Base-by-base conservation (phyloP, 2,797 vertebrate species). In the Crocodylus rhombifer region DNA sequence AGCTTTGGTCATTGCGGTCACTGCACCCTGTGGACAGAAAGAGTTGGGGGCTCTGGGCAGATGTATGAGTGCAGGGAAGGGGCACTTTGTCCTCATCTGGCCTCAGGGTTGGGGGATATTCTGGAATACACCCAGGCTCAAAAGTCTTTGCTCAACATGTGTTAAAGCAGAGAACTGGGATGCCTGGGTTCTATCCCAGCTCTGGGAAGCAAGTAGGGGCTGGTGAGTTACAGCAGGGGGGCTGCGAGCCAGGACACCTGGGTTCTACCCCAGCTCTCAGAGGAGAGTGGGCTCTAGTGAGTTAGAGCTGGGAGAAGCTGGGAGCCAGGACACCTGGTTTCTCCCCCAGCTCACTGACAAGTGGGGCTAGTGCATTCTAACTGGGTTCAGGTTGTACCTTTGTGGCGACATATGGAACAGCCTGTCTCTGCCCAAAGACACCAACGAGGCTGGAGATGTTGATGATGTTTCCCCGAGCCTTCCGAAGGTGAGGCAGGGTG, bases 1-100 rank as follows among this genome's bases (percentile, higher is more conserved):
- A 1, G 98, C 98, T 97, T 98, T 99, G 25, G 98, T 99, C 98
- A 99, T 98, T 78, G 98, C 97, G 12, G 97, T 96, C 5, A 99
- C 97, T 36, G 98, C 98, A 87, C 98, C 99, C 98, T 99, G 82
- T 92, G 97, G 57, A 42, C n/a, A 10, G 92, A 75, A 88, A 14
- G 6, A 20, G 12, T 13, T 36, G 1, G 51, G 62, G 36, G 13
- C 3, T 1, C 1, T 6, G 16, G 33, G 42, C 25, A 42, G 55
- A 33, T 33, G 21, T 42, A 9, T 86, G 36, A 67, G 25, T 30
- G 28, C 67, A 5, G 3, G 18, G 14, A 63, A 36, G 42, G 2
- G 61, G 17, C 10, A 2, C 30, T 28, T 5, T 21, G 5, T 16
- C 1, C 1, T 3, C 20, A 5, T 36, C 30, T 4, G 69, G 21